Evolutionary conservation across 2,113 vertebrate genomes (phyloP).

Genomic region (Saguinus imperator): DNA sequence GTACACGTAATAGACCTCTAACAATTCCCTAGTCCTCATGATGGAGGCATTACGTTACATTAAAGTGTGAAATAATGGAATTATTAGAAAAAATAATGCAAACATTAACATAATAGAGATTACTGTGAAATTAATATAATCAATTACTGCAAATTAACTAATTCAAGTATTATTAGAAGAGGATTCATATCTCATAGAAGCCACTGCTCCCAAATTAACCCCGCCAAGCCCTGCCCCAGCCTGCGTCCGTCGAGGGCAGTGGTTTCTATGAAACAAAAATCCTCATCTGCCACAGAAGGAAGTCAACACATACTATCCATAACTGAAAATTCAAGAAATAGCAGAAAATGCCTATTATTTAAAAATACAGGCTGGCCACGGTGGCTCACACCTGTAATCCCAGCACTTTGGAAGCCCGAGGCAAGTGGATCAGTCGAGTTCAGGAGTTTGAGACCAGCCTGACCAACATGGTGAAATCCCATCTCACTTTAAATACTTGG

Average conservation of each 20-base stretch:
- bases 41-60: not conserved
- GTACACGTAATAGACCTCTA: not conserved
- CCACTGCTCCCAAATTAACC: too few species aligned
- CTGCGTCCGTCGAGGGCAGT: not conserved
- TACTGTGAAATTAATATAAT: not conserved
- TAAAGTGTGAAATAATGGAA: not conserved
- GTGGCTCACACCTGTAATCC: not conserved
- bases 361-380: too few species aligned
- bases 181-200: not conserved
- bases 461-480: not conserved
- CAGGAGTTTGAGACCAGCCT: not conserved
- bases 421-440: not conserved
- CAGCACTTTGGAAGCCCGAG: not conserved
- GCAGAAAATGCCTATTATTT: not conserved
- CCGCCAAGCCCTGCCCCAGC: too few species aligned
- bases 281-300: not conserved
- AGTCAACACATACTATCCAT: not conserved
- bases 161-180: not conserved
- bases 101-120: not conserved
- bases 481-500: not conserved
- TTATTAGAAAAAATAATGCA: not conserved
- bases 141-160: not conserved
- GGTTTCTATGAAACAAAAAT: not conserved
- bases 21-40: not conserved
- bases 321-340: not conserved